A percentile compares a stretch with the other conserved stretches of the same genome.
phyloP scores from a whole-genome alignment of 2,113 vertebrate species.

The Ariopsis seemanni region DNA sequence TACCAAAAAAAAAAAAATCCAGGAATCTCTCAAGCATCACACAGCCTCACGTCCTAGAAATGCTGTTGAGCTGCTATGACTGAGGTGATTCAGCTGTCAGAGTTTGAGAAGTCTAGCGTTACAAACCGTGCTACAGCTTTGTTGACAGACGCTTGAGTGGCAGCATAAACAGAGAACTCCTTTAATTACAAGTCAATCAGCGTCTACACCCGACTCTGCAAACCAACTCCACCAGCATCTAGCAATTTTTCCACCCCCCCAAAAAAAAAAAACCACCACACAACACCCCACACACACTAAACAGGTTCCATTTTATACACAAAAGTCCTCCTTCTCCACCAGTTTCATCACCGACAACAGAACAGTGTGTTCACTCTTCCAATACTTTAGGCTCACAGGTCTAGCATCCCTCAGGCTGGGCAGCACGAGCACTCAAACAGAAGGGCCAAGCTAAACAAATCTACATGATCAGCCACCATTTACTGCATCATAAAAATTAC shows the following conservation, averaged over 20 bases:
- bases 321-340: not conserved
- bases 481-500: not conserved
- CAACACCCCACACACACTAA: too few relatives aligned
- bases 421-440: not conserved
- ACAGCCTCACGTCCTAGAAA: not conserved
- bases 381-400: not conserved
- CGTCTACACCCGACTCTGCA: not conserved
- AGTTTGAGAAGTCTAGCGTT: not conserved
- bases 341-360: not conserved
- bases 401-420: not conserved
- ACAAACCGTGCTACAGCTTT: not conserved
- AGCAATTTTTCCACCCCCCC: not conserved
- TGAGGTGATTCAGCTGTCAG: not conserved
- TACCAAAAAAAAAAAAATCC: not conserved
- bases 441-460: not conserved
- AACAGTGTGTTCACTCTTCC: not conserved
- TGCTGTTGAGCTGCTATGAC: not conserved
- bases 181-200: slow-evolving; percentile 39
- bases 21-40: not conserved
- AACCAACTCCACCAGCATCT: not conserved
- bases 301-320: not conserved
- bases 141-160: not conserved
- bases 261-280: not conserved
- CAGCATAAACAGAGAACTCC: not conserved
- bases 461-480: not conserved